These are phyloP conservation scores for Solenodon paradoxus DNA, from an alignment of 2,113 vertebrate genomes.

Conservation along the genomic window DNA sequence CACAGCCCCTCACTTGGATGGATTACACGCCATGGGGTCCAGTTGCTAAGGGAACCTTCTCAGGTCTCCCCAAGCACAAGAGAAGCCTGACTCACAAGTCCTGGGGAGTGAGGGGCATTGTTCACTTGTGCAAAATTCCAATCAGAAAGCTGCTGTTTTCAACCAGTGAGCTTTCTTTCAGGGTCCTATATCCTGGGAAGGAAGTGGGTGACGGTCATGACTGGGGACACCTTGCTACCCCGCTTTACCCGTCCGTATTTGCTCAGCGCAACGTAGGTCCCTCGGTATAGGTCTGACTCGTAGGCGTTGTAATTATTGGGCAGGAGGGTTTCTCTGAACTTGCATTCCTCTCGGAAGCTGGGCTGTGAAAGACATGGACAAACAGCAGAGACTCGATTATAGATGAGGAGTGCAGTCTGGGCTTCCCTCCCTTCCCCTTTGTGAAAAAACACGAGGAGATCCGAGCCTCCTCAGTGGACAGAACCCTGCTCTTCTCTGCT, in stretches of 20 bases:
- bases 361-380: constrained; percentile 79
- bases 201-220: constrained; percentile 97
- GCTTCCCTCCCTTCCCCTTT: fast-evolving
- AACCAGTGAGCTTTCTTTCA: neutral
- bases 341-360: constrained; percentile 95
- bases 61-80: constrained; percentile 85
- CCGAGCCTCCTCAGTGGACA: neutral
- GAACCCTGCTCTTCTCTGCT: fast-evolving
- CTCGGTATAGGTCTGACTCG: constrained; percentile 88
- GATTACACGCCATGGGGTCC: neutral
- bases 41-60: constrained; percentile 65
- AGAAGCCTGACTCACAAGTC: constrained; percentile 87
- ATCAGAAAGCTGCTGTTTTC: constrained; percentile 58
- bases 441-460: fast-evolving
- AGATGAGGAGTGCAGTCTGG: fast-evolving
- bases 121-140: constrained; percentile 91
- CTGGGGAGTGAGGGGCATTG: constrained; percentile 70
- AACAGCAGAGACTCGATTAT: neutral
- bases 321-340: constrained; percentile 94
- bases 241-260: constrained; percentile 93
- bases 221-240: constrained; percentile 92
- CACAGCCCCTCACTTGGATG: neutral
- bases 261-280: constrained; percentile 94
- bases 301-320: constrained; percentile 98
- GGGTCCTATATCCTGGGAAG: constrained; percentile 90